phyloP scores from a whole-genome alignment of 2,797 vertebrate genomes.

The Siniperca undulata region DNA sequence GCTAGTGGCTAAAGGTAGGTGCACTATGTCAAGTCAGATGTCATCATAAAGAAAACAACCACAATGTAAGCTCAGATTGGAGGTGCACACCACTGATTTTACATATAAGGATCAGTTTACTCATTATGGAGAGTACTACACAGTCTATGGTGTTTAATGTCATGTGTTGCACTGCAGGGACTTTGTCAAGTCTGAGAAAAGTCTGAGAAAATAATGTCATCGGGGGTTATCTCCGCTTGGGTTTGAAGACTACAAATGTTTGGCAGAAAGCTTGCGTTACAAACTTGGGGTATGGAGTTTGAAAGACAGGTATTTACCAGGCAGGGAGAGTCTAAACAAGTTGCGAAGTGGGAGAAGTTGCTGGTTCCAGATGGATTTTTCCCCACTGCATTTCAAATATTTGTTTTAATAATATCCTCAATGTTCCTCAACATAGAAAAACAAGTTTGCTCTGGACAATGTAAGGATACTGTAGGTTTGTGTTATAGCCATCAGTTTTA shows the following conservation, averaged over 20 bases:
- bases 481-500: background rate
- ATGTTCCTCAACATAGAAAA: background rate
- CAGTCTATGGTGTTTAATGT: background rate
- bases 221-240: too few relatives aligned
- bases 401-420: background rate
- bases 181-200: background rate
- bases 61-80: background rate
- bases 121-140: background rate
- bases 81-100: background rate
- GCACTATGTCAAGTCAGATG: slow-evolving; percentile 25
- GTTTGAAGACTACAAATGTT: too few relatives aligned
- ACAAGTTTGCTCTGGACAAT: background rate
- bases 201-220: background rate
- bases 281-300: too few relatives aligned
- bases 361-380: background rate
- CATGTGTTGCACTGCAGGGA: background rate
- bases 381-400: too few relatives aligned
- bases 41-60: slow-evolving; percentile 14
- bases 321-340: background rate
- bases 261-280: too few relatives aligned
- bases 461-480: background rate
- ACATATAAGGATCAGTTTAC: background rate
- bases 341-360: background rate
- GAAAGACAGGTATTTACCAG: background rate
- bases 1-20: background rate